A percentile compares a stretch with the other conserved stretches of the same genome.
Conservation (phyloP, 1,140 invertebrate species). For the Drosophila kurseongensis region DNA sequence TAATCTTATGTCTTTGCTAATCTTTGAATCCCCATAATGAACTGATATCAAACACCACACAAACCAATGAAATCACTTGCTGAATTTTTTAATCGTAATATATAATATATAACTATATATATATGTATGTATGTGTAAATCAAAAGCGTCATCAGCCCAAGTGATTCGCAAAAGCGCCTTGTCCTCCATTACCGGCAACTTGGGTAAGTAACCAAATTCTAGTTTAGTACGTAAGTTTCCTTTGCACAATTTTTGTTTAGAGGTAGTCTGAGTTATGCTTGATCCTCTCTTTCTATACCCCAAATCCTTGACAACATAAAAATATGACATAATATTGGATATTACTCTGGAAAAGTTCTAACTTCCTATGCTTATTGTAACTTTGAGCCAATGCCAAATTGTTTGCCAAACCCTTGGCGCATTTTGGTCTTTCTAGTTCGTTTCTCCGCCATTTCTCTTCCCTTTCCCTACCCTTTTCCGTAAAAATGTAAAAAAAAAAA, state of each 20-base stretch:
- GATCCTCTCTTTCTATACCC: constrained; percentile 1
- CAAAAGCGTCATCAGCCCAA: constrained; percentile 84
- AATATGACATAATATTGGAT: constrained; percentile 13
- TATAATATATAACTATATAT: constrained; percentile 76
- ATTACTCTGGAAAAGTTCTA: not conserved
- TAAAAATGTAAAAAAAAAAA: constrained; percentile 14
- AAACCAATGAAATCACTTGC: constrained; percentile 66
- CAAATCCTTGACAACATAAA: not conserved
- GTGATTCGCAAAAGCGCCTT: constrained; percentile 84
- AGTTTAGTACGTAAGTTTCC: constrained; percentile 50
- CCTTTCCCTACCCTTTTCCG: constrained; percentile 7
- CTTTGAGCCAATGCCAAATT: not conserved
- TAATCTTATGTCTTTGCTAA: constrained; percentile 55
- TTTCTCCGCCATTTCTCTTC: not conserved
- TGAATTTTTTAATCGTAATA: constrained; percentile 68
- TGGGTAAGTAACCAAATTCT: constrained; percentile 80
- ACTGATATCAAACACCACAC: constrained; percentile 28
- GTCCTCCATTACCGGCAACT: constrained; percentile 83
- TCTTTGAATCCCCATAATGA: constrained; percentile 22
- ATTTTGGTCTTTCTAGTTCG: constrained; percentile 10
- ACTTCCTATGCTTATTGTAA: constrained; percentile 4
- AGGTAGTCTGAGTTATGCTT: constrained; percentile 62
- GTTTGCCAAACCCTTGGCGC: not conserved
- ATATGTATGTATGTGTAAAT: constrained; percentile 79
- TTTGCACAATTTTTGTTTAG: constrained; percentile 48